Conservation (phyloP, 2,113 vertebrate species). For the Sander vitreus region DNA sequence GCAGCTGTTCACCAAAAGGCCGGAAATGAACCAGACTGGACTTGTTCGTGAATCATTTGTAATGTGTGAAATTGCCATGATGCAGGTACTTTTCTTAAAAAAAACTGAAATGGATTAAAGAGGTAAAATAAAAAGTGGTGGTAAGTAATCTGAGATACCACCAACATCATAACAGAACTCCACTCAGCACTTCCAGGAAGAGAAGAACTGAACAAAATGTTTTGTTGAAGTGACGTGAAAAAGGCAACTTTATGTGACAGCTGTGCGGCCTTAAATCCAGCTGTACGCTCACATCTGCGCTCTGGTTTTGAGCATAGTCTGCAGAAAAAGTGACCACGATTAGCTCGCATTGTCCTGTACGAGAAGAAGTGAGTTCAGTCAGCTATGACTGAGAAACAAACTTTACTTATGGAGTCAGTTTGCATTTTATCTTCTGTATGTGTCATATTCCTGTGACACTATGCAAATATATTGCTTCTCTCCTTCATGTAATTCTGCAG, state of each 20-base stretch:
- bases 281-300: not conserved
- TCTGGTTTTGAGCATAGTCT: not conserved
- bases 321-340: slow-evolving; percentile 4
- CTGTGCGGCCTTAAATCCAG: not conserved
- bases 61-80: not conserved
- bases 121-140: not conserved
- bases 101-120: not conserved
- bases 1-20: slow-evolving; percentile 16
- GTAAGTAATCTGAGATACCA: not conserved
- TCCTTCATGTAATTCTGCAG: not conserved
- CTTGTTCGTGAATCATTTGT: slow-evolving; percentile 3
- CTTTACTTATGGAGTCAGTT: not conserved
- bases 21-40: slow-evolving; percentile 9
- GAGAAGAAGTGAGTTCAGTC: not conserved
- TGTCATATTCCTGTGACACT: not conserved
- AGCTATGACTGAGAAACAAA: not conserved
- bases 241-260: not conserved
- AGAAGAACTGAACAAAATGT: slow-evolving; percentile 11
- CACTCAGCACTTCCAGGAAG: not conserved
- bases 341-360: not conserved
- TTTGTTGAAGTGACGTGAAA: not conserved
- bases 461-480: not conserved
- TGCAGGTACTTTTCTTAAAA: not conserved
- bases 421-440: not conserved
- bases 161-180: not conserved